Evolutionary conservation across 2,888 invertebrate species (phyloP).

Genomic region (Hanleya hanleyi): DNA sequence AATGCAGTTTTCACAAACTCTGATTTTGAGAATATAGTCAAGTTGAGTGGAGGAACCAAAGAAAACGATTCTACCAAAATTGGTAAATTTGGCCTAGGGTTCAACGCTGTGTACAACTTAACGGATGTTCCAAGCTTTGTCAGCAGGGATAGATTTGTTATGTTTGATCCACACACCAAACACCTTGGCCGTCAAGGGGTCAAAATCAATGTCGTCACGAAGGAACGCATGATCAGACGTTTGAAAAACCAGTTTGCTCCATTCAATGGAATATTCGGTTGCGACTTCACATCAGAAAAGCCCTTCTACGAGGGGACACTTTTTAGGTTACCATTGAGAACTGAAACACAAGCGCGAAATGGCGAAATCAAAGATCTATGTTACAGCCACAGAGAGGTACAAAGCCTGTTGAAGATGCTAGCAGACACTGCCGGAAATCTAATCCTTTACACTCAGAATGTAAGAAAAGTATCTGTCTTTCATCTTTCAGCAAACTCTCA

Average conservation of each 20-base stretch:
- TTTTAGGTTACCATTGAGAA: conserved; percentile 68
- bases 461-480: conserved; percentile 51
- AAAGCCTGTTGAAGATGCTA: conserved; percentile 51
- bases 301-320: conserved; percentile 54
- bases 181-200: conserved; percentile 47
- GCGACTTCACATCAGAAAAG: conserved; percentile 12
- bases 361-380: conserved; percentile 60
- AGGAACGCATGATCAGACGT: conserved; percentile 27
- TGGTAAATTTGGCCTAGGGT: conserved; percentile 66
- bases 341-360: conserved; percentile 48
- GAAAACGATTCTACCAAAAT: conserved; percentile 58
- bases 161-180: conserved; percentile 33
- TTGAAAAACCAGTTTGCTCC: conserved; percentile 55
- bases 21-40: conserved; percentile 67
- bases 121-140: conserved; percentile 39
- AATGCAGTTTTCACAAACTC: conserved; percentile 62
- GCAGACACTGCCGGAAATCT: conserved; percentile 53
- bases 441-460: conserved; percentile 68
- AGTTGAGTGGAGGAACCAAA: conserved; percentile 67
- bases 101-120: conserved; percentile 39
- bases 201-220: conserved; percentile 38
- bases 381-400: conserved; percentile 54
- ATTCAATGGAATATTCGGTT: conserved; percentile 54
- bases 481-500: conserved; percentile 45
- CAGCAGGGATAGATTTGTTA: conserved; percentile 28